These are phyloP conservation scores for Drosophila diplacantha DNA, from an alignment of 2,888 invertebrate genomes.

Conservation along the genomic window DNA sequence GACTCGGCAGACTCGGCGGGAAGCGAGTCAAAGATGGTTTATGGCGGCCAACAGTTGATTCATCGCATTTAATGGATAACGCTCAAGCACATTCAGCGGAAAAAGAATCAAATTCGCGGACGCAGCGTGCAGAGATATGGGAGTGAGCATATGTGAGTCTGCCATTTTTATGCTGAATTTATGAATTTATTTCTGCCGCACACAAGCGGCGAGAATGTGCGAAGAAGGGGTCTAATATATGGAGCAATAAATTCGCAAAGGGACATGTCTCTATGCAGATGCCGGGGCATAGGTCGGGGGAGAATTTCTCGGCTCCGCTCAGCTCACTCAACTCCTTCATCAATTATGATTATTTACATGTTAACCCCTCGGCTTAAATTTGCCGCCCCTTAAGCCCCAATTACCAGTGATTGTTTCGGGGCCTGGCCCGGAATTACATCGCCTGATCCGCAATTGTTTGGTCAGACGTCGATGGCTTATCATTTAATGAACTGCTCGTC, in stretches of 20 bases:
- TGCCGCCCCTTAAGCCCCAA: slow-evolving; percentile 11
- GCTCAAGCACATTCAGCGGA: slow-evolving; percentile 43
- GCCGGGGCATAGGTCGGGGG: background rate
- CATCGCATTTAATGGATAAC: slow-evolving; percentile 70
- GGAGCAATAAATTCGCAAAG: slow-evolving; percentile 33
- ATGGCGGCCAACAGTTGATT: slow-evolving; percentile 69
- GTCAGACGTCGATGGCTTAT: slow-evolving; percentile 62
- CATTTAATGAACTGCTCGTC: slow-evolving; percentile 65
- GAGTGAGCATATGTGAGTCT: slow-evolving; percentile 32
- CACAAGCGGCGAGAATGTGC: slow-evolving; percentile 13
- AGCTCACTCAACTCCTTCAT: slow-evolving; percentile 29
- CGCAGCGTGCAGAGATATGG: slow-evolving; percentile 12
- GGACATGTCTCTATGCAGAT: slow-evolving; percentile 31
- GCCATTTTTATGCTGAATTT: slow-evolving; percentile 41
- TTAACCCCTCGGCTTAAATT: background rate
- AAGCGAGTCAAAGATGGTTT: slow-evolving; percentile 66
- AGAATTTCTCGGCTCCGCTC: background rate
- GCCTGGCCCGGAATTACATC: slow-evolving; percentile 22
- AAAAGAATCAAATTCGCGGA: slow-evolving; percentile 24
- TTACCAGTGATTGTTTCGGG: slow-evolving; percentile 35
- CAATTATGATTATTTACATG: slow-evolving; percentile 30
- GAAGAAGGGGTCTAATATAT: slow-evolving; percentile 34
- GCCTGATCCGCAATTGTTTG: slow-evolving; percentile 45
- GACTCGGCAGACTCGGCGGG: background rate
- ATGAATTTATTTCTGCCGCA: slow-evolving; percentile 38